Conservation (phyloP, 37 sponge, comb jelly and placozoan genomes). For the Haliclona indistincta region DNA sequence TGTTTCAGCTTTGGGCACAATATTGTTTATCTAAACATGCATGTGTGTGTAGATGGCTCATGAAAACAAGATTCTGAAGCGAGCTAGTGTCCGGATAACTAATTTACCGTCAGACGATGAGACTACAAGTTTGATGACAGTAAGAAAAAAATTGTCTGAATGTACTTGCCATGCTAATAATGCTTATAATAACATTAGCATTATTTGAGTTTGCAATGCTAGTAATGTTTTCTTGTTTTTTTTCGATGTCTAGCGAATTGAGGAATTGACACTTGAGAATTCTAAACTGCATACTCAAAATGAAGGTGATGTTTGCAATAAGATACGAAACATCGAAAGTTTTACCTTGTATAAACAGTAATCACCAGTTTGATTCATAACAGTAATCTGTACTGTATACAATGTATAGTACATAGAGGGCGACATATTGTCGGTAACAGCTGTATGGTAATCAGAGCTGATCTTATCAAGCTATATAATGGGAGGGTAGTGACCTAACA, state of each 20-base stretch:
- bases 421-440: too few species aligned
- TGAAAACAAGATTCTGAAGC: constrained; percentile 54
- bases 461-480: too few species aligned
- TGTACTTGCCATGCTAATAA: neutral
- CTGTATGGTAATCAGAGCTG: too few species aligned
- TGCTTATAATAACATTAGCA: neutral
- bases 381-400: too few species aligned
- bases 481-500: too few species aligned
- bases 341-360: too few species aligned
- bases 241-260: constrained; percentile 27
- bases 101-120: constrained; percentile 3
- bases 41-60: constrained; percentile 35
- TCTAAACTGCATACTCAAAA: constrained; percentile 44
- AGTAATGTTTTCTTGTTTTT: too few species aligned
- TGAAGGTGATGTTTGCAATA: constrained; percentile 29
- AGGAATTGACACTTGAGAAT: constrained; percentile 57
- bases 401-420: too few species aligned
- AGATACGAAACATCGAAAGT: too few species aligned
- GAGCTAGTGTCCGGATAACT: constrained; percentile 39
- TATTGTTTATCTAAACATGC: too few species aligned
- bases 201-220: neutral
- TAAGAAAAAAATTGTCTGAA: constrained; percentile 5
- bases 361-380: too few species aligned
- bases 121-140: neutral
- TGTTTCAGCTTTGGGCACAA: too few species aligned